Conservation (phyloP, 2,888 invertebrate genomes). For the Reticulitermes lucifugus region DNA sequence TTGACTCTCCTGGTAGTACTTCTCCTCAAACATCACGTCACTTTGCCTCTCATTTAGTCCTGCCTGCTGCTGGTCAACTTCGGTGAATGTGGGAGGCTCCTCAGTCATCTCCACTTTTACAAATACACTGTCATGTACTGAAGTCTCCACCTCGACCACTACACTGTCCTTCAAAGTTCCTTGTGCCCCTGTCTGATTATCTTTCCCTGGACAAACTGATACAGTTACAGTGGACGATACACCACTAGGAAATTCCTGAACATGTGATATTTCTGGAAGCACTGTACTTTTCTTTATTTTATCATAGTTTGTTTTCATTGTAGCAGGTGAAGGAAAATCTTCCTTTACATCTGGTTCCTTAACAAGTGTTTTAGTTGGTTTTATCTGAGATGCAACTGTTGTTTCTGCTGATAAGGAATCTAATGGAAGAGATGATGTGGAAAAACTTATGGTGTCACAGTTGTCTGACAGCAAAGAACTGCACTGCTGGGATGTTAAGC, state of each 20-base stretch:
- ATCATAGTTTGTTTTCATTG: slow-evolving; percentile 54
- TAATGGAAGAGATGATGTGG: neutral
- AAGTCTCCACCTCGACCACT: neutral
- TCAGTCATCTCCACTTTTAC: neutral
- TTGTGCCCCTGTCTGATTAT: neutral
- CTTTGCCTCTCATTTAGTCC: neutral
- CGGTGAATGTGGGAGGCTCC: neutral
- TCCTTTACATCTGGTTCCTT: slow-evolving; percentile 53
- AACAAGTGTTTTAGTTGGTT: slow-evolving; percentile 63
- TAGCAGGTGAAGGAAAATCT: neutral
- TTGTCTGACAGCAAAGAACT: neutral
- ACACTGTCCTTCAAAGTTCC: neutral
- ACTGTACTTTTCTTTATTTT: neutral
- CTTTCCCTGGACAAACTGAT: neutral
- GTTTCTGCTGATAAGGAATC: slow-evolving; percentile 8
- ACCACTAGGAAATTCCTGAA: neutral
- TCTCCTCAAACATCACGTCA: neutral
- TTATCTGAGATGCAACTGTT: slow-evolving; percentile 58
- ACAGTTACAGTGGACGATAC: neutral
- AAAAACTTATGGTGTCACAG: neutral
- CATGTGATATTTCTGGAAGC: neutral
- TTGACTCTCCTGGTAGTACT: slow-evolving; percentile 52
- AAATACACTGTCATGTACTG: neutral
- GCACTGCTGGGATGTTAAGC: neutral
- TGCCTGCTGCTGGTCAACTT: slow-evolving; percentile 3